Conservation (phyloP, 2,113 vertebrate species). For the Melanerpes aurifrons region DNA sequence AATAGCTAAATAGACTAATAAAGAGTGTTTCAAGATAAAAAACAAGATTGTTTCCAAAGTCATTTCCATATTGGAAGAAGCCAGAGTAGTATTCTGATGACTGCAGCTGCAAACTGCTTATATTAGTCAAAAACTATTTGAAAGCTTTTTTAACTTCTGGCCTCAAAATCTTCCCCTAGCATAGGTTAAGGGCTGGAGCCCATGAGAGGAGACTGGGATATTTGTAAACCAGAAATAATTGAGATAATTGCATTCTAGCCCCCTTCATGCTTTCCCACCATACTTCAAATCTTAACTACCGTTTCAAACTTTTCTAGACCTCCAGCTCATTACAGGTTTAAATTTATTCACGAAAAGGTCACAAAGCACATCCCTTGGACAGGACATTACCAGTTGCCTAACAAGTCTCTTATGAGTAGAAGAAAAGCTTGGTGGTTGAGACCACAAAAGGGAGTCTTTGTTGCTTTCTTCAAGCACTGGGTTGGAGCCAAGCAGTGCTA, state of each 20-base stretch:
- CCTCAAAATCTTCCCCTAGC: neutral
- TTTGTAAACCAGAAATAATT: constrained; percentile 16
- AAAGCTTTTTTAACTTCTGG: neutral
- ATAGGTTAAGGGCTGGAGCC: neutral
- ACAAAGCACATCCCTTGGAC: constrained; percentile 25
- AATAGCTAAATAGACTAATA: neutral
- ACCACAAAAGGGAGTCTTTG: constrained; percentile 38
- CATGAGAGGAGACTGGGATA: neutral
- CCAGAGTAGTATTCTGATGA: neutral
- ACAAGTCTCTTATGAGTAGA: neutral
- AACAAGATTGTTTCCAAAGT: neutral
- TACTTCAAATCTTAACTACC: neutral
- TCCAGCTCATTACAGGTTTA: neutral
- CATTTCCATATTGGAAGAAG: neutral
- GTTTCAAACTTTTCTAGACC: neutral
- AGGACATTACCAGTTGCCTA: neutral
- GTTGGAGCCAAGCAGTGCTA: constrained; percentile 34
- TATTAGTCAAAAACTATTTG: neutral
- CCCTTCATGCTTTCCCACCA: constrained; percentile 3
- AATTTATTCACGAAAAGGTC: neutral
- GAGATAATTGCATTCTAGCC: constrained; percentile 5
- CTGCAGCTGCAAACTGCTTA: neutral
- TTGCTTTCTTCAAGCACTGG: constrained; percentile 28
- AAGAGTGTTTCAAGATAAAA: neutral
- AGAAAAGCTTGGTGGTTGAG: constrained; percentile 14